Evolutionary conservation across 2,113 vertebrate species (phyloP).

Genomic region (Calyptommatus sinebrachiatus): DNA sequence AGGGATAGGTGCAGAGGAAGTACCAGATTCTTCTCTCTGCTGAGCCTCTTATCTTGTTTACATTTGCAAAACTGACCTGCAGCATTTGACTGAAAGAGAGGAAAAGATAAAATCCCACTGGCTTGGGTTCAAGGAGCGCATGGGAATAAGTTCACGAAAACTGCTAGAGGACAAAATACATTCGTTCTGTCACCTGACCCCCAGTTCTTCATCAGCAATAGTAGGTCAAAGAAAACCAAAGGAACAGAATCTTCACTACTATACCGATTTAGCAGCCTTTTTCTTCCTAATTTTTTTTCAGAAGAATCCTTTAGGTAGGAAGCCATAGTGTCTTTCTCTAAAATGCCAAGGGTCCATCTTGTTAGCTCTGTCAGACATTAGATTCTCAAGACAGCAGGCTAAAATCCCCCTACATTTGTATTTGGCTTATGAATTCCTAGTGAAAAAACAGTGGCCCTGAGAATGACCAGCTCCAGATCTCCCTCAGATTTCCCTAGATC

Average conservation of each 20-base stretch:
- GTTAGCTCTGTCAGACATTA: neutral
- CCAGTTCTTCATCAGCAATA: neutral
- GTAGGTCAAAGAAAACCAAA: neutral
- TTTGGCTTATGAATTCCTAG: slow-evolving; percentile 3
- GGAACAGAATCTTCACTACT: neutral
- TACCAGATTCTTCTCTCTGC: neutral
- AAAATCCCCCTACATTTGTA: neutral
- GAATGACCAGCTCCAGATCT: neutral
- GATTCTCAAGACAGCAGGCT: neutral
- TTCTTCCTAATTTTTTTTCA: neutral
- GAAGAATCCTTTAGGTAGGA: slow-evolving; percentile 4
- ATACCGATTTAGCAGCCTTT: neutral
- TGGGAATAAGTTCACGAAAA: fast-evolving
- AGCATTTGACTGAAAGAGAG: neutral
- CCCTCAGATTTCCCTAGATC: neutral
- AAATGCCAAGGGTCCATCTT: neutral
- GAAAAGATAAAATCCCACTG: fast-evolving
- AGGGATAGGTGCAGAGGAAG: neutral
- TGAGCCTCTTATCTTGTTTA: neutral
- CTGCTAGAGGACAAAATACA: neutral
- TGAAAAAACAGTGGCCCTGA: neutral
- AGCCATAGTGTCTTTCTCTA: slow-evolving; percentile 5
- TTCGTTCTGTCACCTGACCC: neutral
- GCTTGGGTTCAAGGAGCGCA: fast-evolving
- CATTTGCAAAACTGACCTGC: neutral